Evolutionary conservation across 2,113 vertebrate genomes (phyloP), one percentile per base, ranked within the genome.

Genomic region (Heptranchias perlo): DNA sequence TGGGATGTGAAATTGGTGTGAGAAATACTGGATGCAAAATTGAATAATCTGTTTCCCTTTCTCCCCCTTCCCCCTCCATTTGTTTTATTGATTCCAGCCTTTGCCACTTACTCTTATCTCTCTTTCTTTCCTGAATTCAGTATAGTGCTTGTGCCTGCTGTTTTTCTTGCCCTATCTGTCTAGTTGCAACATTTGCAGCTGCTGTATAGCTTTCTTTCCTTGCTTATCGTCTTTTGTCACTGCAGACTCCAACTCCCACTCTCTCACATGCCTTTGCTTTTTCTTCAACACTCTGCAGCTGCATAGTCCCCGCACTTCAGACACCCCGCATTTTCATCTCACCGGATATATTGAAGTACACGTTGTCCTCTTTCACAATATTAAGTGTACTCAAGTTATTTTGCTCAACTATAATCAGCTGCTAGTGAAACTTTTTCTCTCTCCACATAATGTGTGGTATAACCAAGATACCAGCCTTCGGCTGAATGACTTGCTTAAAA

Each of bases 311-410:
- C 5, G 39, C 39, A 82, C 18, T 44, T 82, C 39, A 82, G 39
- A 82, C 39, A 16, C 4, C n/a, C 78, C 78, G n/a, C 39, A 21
- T 44, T 44, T 47, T 23, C 23, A 5, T 47, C 52, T 61, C 52
- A 61, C 87, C 54, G 52, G 87, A 92, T 61, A 92, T n/a, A 61
- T 16, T 58, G 35, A 92, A 61, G 87, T 92, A 92, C 87, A 92
- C 31, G 21, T 16, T 92, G 54, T 61, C 31, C 87, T 61, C 31
- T 89, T 89, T 31, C 87, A 58, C 87, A 58, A 3, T 92, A 58
- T 92, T 92, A 58, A 58, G 52, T 35, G 54, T 35, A n/a, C 54
- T 16, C 31, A 1, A 58, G 35, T 18, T 18, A 58, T 61, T n/a
- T 61, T 58, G 52, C 52, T 58, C 49, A 61, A n/a, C 16, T 82